Base-by-base conservation (phyloP, 2,797 vertebrate species). In the Macropus fuliginosus region DNA sequence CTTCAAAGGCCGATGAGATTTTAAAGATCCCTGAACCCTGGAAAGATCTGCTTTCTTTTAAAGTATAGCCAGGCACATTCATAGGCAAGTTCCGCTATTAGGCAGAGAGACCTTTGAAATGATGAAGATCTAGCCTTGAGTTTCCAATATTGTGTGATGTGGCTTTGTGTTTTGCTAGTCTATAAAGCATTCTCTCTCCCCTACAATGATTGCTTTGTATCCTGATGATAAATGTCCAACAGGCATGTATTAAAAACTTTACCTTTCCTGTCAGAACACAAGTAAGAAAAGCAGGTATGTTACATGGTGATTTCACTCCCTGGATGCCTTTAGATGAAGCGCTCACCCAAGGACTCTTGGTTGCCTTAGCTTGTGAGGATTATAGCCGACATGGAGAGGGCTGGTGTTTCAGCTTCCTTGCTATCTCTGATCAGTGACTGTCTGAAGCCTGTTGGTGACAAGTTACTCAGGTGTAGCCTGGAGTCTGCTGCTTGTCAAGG, bases 1-100 rank as follows among this genome's bases (percentile, higher is more conserved):
- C 98, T 98, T 98, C 97, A 98, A 96, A 98, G 97, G 92, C 95
- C 28, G 92, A 90, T 96, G 95, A 94, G 95, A 96, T 91, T 93
- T 95, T 96, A 96, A 94, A 97, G 95, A 95, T 96, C 93, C 92
- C 93, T 81, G 56, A 92, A 95, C 93, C 94, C 93, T 97, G 94
- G 74, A 97, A 97, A 96, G 95, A 92, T 92, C 96, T 97, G 91
- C 94, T 97, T 96, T 96, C 97, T 98, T 97, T 97, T 94, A 97
- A 97, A 94, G 56, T 96, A 4, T 93, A 93, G 94, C 94, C 96
- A 96, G 97, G 94, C 95, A 90, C 90, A 55, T 92, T 52, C 0
- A 4, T 56, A 93, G 55, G 87, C 52, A 9, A 0, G 5, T 91
- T 57, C 96, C 90, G 52, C 92, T 34, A 5, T 55, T 91, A 74